Base-by-base conservation (phyloP, 2,113 vertebrate species). In the Carassius carassius region DNA sequence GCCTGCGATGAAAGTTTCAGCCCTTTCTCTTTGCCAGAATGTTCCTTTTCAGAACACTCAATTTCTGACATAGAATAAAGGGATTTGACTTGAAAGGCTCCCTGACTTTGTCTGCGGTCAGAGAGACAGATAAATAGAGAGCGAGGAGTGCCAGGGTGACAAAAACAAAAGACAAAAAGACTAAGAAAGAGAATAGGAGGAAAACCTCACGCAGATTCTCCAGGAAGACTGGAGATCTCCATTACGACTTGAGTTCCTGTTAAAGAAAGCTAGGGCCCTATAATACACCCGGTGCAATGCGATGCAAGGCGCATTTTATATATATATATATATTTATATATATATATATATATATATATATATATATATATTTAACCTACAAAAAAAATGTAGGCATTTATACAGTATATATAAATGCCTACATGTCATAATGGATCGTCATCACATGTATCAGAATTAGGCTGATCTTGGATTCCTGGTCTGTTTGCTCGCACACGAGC, bases 11-110 rank as follows among this genome's bases (percentile, higher is more conserved):
- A 91, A 87, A 74, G 82, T 75, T 81, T 72, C 79, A 85, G 67
- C 79, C 84, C 49, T n/a, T 83, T 44, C 81, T 77, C 23, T 11
- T 60, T 83, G 84, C 83, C 70, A 83, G 54, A 75, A 88, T 60
- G 21, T 67, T 82, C 69, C 88, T 85, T 91, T 92, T 90, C 76
- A 92, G 89, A 91, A 89, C 84, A 89, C 84, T 89, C 87, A 56
- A 74, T 86, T 89, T 88, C 83, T 89, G 62, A 58, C 82, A 83
- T 65, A 80, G 86, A 87, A 91, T 81, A 87, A 89, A 91, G 81
- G 77, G 86, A 88, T 91, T 86, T 90, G 79, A 90, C 82, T 81
- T 75, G 79, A 91, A 86, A 84, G 63, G 32, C 85, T 47, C 77
- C 49, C 62, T 85, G 85, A 89, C 89, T 87, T 89, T 89, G 78